These are phyloP conservation scores for Harpagoxenus sublaevis DNA, from an alignment of 2,888 invertebrate species.

Conservation along the genomic window DNA sequence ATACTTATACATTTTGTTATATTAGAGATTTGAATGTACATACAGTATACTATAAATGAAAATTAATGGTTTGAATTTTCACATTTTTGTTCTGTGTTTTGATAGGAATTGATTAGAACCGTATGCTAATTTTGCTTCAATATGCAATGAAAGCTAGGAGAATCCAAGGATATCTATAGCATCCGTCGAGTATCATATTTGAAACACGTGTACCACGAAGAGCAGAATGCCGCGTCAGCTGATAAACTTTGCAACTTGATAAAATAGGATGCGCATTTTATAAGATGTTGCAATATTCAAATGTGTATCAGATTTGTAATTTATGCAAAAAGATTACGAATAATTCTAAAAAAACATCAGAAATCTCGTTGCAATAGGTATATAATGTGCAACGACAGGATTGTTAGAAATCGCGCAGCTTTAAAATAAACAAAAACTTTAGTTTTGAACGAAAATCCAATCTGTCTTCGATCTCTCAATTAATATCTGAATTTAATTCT, in stretches of 20 bases:
- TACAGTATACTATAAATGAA: not conserved
- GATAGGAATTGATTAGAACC: not conserved
- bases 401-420: not conserved
- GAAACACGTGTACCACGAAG: not conserved
- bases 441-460: not conserved
- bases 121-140: not conserved
- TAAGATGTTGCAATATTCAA: not conserved
- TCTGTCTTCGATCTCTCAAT: not conserved
- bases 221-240: not conserved
- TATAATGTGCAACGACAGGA: not conserved
- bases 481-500: not conserved
- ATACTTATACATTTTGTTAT: not conserved
- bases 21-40: not conserved
- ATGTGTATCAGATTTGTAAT: not conserved
- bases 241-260: not conserved
- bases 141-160: not conserved
- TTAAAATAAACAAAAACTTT: not conserved
- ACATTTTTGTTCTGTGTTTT: not conserved
- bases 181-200: not conserved
- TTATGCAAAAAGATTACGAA: not conserved
- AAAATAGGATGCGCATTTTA: not conserved
- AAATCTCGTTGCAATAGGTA: not conserved
- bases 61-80: conserved; percentile 12
- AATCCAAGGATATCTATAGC: not conserved
- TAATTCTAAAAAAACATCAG: not conserved